phyloP scores from a whole-genome alignment of 1,140 invertebrate species.

The Parasteatoda tepidariorum region DNA sequence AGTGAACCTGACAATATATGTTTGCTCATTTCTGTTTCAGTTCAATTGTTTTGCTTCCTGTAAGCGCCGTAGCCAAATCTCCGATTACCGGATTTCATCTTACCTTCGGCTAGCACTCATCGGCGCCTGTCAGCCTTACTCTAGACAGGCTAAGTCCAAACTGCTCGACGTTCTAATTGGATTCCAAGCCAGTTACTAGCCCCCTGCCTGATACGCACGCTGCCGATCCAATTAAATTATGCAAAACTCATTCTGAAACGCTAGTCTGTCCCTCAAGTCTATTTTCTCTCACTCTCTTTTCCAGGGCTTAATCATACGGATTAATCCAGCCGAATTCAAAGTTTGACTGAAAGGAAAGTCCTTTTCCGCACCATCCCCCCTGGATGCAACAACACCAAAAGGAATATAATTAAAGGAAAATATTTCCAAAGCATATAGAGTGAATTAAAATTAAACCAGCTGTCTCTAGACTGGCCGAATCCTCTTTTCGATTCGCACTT shows the following conservation, averaged over 20 bases:
- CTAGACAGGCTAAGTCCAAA: no score
- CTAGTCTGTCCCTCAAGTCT: background rate
- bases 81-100: no score
- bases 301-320: slow-evolving; percentile 31
- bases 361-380: background rate
- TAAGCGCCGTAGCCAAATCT: no score
- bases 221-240: slow-evolving; percentile 49
- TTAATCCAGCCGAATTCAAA: slow-evolving; percentile 41
- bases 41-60: no score
- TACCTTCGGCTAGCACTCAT: no score
- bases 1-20: no score
- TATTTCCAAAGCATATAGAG: slow-evolving; percentile 25
- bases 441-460: slow-evolving; percentile 14
- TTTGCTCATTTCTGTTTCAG: no score
- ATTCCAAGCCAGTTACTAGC: background rate
- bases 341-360: no score
- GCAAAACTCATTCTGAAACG: slow-evolving; percentile 48
- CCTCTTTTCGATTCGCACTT: background rate
- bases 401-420: slow-evolving; percentile 42
- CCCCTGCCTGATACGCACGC: slow-evolving; percentile 24
- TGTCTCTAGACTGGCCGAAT: background rate
- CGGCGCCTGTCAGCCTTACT: no score
- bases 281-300: slow-evolving; percentile 35
- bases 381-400: background rate
- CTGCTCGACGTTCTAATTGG: slow-evolving; percentile 35